phyloP scores from a whole-genome alignment of 2,888 invertebrate species.

The Empis livida region DNA sequence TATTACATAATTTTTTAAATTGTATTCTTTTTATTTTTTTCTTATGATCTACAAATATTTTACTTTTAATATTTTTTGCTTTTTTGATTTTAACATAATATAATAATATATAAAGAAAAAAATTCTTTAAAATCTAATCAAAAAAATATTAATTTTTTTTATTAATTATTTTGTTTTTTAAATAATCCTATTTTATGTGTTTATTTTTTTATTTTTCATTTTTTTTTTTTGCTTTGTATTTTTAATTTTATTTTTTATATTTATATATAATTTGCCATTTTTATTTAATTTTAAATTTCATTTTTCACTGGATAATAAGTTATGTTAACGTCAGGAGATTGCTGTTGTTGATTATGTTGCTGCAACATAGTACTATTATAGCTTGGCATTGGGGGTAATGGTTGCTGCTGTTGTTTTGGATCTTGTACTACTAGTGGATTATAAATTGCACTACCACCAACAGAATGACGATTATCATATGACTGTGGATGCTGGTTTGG shows the following conservation, averaged over 20 bases:
- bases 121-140: not conserved
- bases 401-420: not conserved
- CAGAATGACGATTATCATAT: not conserved
- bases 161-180: not conserved
- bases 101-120: too few species aligned
- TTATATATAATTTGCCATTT: not conserved
- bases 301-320: slow-evolving; percentile 35
- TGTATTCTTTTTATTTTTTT: too few species aligned
- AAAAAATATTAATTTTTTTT: not conserved
- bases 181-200: not conserved
- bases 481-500: not conserved
- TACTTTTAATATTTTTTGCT: too few species aligned
- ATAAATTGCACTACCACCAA: slow-evolving; percentile 6
- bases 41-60: too few species aligned
- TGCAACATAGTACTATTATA: slow-evolving; percentile 32
- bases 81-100: too few species aligned
- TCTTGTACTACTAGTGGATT: slow-evolving; percentile 14
- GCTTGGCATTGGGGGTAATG: slow-evolving; percentile 31
- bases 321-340: slow-evolving; percentile 27
- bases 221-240: not conserved
- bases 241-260: not conserved
- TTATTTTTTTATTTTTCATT: not conserved
- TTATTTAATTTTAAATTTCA: slow-evolving; percentile 14
- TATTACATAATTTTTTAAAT: too few species aligned
- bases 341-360: slow-evolving; percentile 22